Conservation (phyloP, 2,113 vertebrate genomes). For the Coptodon rendalli region DNA sequence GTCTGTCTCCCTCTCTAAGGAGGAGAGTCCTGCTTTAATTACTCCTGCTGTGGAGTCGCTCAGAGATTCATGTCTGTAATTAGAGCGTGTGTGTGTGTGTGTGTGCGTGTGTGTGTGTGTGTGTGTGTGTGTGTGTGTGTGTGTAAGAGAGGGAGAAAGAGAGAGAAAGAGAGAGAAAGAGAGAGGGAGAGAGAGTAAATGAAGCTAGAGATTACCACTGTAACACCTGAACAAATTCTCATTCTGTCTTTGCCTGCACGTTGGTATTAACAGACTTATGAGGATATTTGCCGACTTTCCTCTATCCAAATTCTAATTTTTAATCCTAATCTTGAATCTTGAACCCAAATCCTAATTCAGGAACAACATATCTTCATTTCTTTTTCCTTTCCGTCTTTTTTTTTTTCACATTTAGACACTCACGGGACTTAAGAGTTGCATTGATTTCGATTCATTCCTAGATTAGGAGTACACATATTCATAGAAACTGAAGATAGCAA, state of each 20-base stretch:
- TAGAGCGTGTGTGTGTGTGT: slow-evolving; percentile 23
- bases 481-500: neutral
- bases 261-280: neutral
- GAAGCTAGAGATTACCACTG: neutral
- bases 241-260: neutral
- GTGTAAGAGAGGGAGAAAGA: neutral
- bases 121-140: too few relatives aligned
- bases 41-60: slow-evolving; percentile 51
- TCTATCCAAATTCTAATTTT: neutral
- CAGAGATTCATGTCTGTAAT: slow-evolving; percentile 56
- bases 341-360: neutral
- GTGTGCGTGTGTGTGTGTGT: neutral
- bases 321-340: neutral
- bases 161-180: neutral
- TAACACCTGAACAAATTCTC: neutral
- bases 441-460: neutral
- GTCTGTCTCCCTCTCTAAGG: slow-evolving; percentile 16
- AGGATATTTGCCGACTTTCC: neutral
- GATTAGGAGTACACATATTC: neutral
- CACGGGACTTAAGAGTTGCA: neutral
- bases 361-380: neutral
- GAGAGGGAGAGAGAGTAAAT: neutral
- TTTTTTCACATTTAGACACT: neutral
- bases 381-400: neutral
- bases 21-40: slow-evolving; percentile 62